phyloP scores from a whole-genome alignment of 2,113 vertebrate genomes.

The Cephalopholis sonnerati region DNA sequence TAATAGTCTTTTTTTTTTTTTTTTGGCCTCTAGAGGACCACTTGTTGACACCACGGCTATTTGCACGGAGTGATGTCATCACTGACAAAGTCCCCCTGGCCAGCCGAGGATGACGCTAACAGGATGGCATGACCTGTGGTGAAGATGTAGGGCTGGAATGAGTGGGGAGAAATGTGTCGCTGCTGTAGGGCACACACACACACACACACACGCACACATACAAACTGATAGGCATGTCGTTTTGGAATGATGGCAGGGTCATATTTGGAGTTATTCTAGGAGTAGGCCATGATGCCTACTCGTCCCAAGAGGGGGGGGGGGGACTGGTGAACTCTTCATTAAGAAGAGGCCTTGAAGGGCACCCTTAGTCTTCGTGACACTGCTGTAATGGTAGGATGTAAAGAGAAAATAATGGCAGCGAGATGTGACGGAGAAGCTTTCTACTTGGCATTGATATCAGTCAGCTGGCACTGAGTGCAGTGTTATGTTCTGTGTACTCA shows the following conservation, averaged over 20 bases:
- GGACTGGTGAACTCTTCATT: slow-evolving; percentile 14
- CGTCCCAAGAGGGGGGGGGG: slow-evolving; percentile 1
- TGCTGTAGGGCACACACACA: slow-evolving; percentile 4
- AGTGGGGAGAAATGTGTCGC: slow-evolving; percentile 53
- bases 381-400: slow-evolving; percentile 6
- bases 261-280: slow-evolving; percentile 62
- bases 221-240: slow-evolving; percentile 35
- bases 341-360: slow-evolving; percentile 14
- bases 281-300: slow-evolving; percentile 27
- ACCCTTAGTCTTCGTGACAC: slow-evolving; percentile 22
- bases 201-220: slow-evolving; percentile 27
- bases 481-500: slow-evolving; percentile 19
- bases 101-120: slow-evolving; percentile 59
- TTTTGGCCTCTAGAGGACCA: slow-evolving; percentile 45
- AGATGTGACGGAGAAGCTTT: slow-evolving; percentile 18
- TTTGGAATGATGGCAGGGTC: slow-evolving; percentile 76
- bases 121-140: slow-evolving; percentile 57
- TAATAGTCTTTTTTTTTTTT: not conserved
- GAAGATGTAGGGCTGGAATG: slow-evolving; percentile 66
- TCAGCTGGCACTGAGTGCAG: slow-evolving; percentile 55
- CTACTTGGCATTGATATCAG: slow-evolving; percentile 42
- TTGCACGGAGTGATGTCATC: slow-evolving; percentile 56
- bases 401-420: slow-evolving; percentile 38
- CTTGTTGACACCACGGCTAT: slow-evolving; percentile 49
- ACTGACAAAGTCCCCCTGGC: slow-evolving; percentile 55